Evolutionary conservation across 2,888 invertebrate species (phyloP), one percentile per base, ranked within the genome.

Genomic region (Meiosimyza decipiens): DNA sequence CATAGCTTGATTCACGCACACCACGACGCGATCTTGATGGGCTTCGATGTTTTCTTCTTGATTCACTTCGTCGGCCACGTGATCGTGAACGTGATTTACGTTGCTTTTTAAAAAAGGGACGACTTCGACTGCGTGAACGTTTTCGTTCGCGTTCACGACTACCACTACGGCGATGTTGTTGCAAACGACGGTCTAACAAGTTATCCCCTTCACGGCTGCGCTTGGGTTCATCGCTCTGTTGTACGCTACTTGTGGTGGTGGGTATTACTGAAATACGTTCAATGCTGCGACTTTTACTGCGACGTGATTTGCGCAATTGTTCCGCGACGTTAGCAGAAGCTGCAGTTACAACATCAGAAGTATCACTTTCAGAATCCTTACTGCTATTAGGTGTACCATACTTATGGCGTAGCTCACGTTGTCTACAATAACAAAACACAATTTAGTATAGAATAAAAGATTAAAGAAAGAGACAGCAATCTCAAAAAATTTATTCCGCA

Each of bases 391-490:
- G 87, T 28, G 89, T 87, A 57, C 89, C 89, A 77, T 89, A 90
- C 73, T 89, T 89, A 77, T 96, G 96, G 54, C 96, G 91, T 86
- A 94, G 91, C 86, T 96, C 96, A 76, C 96, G 91, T 88, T 96
- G 95, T 81, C 95, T 95, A 84, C 68, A 71, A 75, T 73, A 73
- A 65, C 33, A 62, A 49, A 49, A 12, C n/a, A 11, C 15, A 54
- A n/a, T 28, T 28, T 54, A 12, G 13, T 54, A 16, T 54, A 40
- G 40, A 40, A 40, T 1, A 40, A 40, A 1, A 7, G 9, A 40
- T 9, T 9, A 40, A 22, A 22, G 22, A 22, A 40, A 7, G 40
- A 40, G 4, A 28, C 2, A 4, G 28, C 28, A 28, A 28, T 28
- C 28, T 28, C 28, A 28, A 28, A 28, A 22, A 28, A 28, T 3